These are phyloP conservation scores for Benthosema pterotum DNA, from an alignment of 2,797 vertebrate genomes.

Conservation along the genomic window DNA sequence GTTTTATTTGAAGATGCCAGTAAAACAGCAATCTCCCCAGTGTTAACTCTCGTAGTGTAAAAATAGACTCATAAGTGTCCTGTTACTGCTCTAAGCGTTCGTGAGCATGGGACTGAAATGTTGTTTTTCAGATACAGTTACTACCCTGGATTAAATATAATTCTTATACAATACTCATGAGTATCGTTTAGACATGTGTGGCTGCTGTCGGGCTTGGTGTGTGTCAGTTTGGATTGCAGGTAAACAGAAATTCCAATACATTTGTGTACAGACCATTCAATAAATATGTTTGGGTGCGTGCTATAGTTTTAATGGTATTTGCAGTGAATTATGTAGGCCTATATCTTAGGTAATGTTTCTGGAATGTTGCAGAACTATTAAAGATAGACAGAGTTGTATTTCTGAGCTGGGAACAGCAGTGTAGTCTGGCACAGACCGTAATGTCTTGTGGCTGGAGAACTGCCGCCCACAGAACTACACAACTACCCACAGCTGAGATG, in stretches of 20 bases:
- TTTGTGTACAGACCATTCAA: slow-evolving; percentile 1
- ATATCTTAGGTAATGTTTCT: slow-evolving; percentile 30
- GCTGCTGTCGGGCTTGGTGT: slow-evolving; percentile 11
- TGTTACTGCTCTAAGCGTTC: too few species aligned
- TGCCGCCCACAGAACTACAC: slow-evolving; percentile 56
- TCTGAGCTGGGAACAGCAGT: slow-evolving; percentile 60
- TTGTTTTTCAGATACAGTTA: too few species aligned
- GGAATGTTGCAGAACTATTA: slow-evolving; percentile 41
- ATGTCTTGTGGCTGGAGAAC: slow-evolving; percentile 71
- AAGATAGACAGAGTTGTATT: slow-evolving; percentile 42
- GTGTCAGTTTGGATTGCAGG: slow-evolving; percentile 7
- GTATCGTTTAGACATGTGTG: too few species aligned
- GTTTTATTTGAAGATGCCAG: too few species aligned
- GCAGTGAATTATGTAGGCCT: slow-evolving; percentile 7
- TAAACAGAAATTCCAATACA: not conserved
- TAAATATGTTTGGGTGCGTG: slow-evolving; percentile 25
- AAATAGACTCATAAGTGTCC: too few species aligned
- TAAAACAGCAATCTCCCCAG: too few species aligned
- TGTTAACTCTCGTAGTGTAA: too few species aligned
- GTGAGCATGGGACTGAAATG: too few species aligned
- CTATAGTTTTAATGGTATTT: slow-evolving; percentile 9
- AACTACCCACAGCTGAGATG: slow-evolving; percentile 70
- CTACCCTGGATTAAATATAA: too few species aligned
- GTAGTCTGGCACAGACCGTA: slow-evolving; percentile 65
- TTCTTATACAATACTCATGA: too few species aligned